Evolutionary conservation across 2,888 invertebrate species (phyloP), one percentile per base, ranked within the genome.

Genomic region (Doris montereyensis): DNA sequence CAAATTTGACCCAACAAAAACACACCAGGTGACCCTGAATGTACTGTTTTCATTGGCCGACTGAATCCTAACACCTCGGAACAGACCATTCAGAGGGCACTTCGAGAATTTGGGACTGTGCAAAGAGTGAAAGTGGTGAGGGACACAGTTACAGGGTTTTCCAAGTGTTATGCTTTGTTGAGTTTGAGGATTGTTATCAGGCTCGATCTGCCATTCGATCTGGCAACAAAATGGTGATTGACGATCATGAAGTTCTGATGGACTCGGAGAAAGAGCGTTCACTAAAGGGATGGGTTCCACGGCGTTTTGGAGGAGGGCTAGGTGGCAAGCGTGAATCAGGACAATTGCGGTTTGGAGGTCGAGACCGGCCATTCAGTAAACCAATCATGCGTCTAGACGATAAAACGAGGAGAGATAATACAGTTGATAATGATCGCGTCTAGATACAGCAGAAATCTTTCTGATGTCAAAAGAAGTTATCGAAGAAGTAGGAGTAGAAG

Each of bases 291-390:
- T 97, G 97, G 97, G 94, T 94, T 88, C 97, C 97, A 1, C 93
- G 97, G 82, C 92, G 97, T 82, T 92, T 97, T 4, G 97, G 97
- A 2, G 97, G 97, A 21, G 97, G 97, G 17, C 95, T 96, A 88
- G 96, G 96, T 2, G 97, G 97, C 0, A 94, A 93, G 83, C 96
- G 95, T 87, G 95, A 96, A 90, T 95, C 97, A 0, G 97, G 97
- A 0, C 97, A 97, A 89, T 92, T 97, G 62, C 91, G 97, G 81
- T 97, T 97, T 92, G 97, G 97, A 0, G 95, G 97, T 68, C 93
- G 94, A 85, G 95, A 95, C 77, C 92, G 95, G 85, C 96, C 96
- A 0, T 97, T 96, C 88, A 94, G 87, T 72, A 91, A 88, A 82
- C 92, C 92, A 1, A 78, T 83, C 24, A 35, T 81, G 5, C 73